These are phyloP conservation scores for Bradypodion ventrale DNA, from an alignment of 2,797 vertebrate species.

Conservation along the genomic window DNA sequence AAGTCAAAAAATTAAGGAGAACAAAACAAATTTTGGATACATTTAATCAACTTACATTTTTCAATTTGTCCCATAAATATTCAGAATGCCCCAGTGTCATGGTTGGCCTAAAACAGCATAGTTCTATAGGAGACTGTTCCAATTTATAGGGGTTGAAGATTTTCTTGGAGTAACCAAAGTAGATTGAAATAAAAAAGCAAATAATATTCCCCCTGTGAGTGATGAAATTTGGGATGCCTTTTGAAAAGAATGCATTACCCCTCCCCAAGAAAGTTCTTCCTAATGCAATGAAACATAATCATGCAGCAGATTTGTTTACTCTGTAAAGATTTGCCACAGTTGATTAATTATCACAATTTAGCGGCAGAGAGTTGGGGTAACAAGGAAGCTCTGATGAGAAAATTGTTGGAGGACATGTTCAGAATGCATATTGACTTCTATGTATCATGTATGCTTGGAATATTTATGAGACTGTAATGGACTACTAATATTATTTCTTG, in stretches of 20 bases:
- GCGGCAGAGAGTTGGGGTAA: conserved; percentile 76
- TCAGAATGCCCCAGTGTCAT: conserved; percentile 31
- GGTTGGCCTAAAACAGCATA: conserved; percentile 38
- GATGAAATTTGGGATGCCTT: conserved; percentile 73
- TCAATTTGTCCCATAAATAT: not conserved
- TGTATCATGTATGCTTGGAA: conserved; percentile 73
- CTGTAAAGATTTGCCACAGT: conserved; percentile 80
- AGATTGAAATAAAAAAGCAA: conserved; percentile 64
- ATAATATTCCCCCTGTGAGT: conserved; percentile 68
- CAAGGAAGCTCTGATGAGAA: conserved; percentile 78
- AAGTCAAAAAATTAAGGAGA: not conserved
- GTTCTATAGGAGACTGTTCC: conserved; percentile 24
- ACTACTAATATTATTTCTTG: conserved; percentile 41
- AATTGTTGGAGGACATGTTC: conserved; percentile 75
- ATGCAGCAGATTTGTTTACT: conserved; percentile 83
- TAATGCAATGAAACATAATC: conserved; percentile 79
- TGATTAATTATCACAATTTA: conserved; percentile 82
- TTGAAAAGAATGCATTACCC: too few relatives aligned
- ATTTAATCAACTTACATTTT: conserved; percentile 10
- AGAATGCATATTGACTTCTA: conserved; percentile 75
- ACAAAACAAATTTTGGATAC: not conserved
- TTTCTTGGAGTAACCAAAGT: conserved; percentile 43
- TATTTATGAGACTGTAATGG: conserved; percentile 63
- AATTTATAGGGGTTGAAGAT: conserved; percentile 35
- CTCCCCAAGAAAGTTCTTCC: too few relatives aligned